phyloP scores from a whole-genome alignment of 1,140 invertebrate species.

The Aphaenogaster ashmeadi region DNA sequence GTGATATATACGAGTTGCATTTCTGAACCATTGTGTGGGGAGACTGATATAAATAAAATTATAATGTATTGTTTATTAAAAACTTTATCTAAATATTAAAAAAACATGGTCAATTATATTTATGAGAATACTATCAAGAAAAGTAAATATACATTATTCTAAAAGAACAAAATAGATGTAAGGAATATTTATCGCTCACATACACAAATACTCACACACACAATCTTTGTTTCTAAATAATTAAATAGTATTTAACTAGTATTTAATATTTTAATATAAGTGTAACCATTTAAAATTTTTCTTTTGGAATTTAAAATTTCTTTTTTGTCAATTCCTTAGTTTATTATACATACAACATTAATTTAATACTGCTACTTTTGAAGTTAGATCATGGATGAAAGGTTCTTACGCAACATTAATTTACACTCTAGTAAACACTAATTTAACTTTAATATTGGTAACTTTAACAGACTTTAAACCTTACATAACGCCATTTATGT shows the following conservation, averaged over 20 bases:
- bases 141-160: neutral
- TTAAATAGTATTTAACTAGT: neutral
- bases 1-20: neutral
- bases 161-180: neutral
- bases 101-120: neutral
- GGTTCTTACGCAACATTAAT: slow-evolving; percentile 17
- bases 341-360: slow-evolving; percentile 10
- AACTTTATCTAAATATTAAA: neutral
- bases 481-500: neutral
- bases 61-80: neutral
- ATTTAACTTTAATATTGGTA: slow-evolving; percentile 22
- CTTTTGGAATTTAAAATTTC: neutral
- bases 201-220: neutral
- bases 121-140: neutral
- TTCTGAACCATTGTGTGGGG: neutral
- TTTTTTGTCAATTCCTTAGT: neutral
- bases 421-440: slow-evolving; percentile 19
- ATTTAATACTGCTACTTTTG: neutral
- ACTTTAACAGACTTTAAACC: slow-evolving; percentile 28
- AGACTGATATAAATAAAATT: neutral
- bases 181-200: neutral
- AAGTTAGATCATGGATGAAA: slow-evolving; percentile 26
- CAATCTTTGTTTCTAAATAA: neutral
- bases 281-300: neutral
- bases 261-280: no score